Evolutionary conservation across 2,888 invertebrate species (phyloP).

Genomic region (Drosophila demipolita): DNA sequence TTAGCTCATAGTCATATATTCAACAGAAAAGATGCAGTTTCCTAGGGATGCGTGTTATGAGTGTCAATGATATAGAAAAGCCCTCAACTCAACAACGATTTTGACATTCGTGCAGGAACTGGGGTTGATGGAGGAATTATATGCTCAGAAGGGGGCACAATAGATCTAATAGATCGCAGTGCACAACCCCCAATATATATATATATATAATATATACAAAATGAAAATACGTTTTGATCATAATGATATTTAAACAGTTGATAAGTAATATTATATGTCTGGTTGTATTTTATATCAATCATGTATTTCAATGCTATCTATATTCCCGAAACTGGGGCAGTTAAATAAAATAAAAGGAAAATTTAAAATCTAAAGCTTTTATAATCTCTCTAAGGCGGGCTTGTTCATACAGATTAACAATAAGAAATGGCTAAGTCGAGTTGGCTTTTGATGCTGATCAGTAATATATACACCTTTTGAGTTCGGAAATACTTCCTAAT

Average conservation of each 20-base stretch:
- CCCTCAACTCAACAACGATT: no score
- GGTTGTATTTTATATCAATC: background rate
- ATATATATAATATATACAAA: no score
- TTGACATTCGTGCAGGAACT: no score
- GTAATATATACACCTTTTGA: background rate
- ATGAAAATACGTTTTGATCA: no score
- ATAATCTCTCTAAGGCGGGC: background rate
- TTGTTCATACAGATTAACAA: background rate
- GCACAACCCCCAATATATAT: no score
- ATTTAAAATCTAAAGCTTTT: fast-evolving
- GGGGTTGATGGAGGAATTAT: no score
- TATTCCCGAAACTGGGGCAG: background rate
- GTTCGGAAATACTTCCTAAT: background rate
- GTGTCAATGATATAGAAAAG: no score
- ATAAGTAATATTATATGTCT: background rate
- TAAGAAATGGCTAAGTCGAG: background rate
- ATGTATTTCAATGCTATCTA: background rate
- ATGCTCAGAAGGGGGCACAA: no score
- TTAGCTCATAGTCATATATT: background rate
- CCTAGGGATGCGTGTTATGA: no score
- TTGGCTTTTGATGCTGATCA: background rate
- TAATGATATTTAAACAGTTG: background rate
- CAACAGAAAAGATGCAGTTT: no score
- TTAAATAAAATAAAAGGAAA: background rate
- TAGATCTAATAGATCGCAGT: no score